Base-by-base conservation (phyloP, 2,888 invertebrate species). In the Stegana nigrithorax region DNA sequence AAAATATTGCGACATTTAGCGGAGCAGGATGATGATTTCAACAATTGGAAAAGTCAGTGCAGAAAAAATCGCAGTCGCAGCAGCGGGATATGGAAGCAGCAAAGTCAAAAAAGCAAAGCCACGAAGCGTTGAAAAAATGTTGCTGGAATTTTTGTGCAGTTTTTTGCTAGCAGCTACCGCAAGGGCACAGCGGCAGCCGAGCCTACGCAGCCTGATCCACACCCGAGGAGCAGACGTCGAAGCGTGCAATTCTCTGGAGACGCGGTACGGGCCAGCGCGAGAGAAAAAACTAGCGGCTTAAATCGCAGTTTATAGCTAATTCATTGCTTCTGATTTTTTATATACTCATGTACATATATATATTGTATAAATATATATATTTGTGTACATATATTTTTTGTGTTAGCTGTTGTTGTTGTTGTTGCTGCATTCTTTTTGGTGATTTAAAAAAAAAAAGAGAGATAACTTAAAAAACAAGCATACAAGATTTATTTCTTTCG, bases 221-320 rank as follows among this genome's bases (percentile, higher is more conserved):
- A 39, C 39, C 39, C 39, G 39, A 39, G 17, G 39, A n/a, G n/a
- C 14, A 12, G n/a, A 39, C 6, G n/a, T 27, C 36, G 59, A 60
- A 75, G 74, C 76, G 78, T 78, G 78, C 76, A 77, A 78, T 78
- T 77, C 76, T 76, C 78, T 70, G 78, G 76, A 76, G 76, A 76
- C 76, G 57, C 63, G 39, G n/a, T 66, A 62, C 56, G 62, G 39
- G 42, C 4, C 21, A 36, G 39, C 58, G n/a, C n/a, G 61, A 63
- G 17, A 39, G 39, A 39, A 77, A 76, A 70, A 77, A 76, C 78
- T 77, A 77, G 78, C 72, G 67, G 53, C 66, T 51, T 60, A 60
- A 60, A 60, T 60, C 59, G 51, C 39, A 26, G 44, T 60, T 60
- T 60, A 60, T 60, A 10, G 59, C 5, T 59, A 32, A n/a, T n/a